Conservation (phyloP, 2,113 vertebrate genomes). For the Microcebus tavaratra region DNA sequence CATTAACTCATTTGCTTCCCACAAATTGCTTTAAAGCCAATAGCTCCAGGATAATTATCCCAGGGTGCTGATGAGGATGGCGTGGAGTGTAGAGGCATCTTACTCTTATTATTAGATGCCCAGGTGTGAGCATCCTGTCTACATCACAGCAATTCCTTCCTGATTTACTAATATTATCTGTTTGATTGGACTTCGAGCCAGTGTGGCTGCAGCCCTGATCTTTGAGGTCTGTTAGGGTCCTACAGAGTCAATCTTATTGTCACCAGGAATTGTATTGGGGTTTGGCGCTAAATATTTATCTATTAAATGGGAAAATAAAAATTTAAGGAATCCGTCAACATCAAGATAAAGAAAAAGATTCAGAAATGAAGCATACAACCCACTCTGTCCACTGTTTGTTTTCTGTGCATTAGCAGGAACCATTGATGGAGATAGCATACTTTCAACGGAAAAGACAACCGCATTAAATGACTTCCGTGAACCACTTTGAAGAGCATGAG, state of each 20-base stretch:
- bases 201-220: neutral
- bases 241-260: neutral
- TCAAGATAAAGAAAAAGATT: neutral
- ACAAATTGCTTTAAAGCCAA: neutral
- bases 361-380: neutral
- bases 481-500: conserved; percentile 44
- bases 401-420: conserved; percentile 13
- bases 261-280: neutral
- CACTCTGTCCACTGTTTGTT: neutral
- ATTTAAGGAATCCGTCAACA: neutral
- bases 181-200: neutral
- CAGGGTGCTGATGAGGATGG: neutral
- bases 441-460: neutral
- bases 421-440: neutral
- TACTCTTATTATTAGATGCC: neutral
- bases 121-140: neutral
- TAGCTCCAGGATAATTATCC: neutral
- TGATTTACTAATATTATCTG: neutral
- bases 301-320: neutral
- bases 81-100: neutral
- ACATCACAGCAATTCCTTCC: neutral
- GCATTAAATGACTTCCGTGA: conserved; percentile 45
- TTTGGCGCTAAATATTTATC: neutral
- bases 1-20: neutral
- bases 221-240: neutral